Conservation (phyloP, 2,113 vertebrate species). For the Cyprinodon tularosa region DNA sequence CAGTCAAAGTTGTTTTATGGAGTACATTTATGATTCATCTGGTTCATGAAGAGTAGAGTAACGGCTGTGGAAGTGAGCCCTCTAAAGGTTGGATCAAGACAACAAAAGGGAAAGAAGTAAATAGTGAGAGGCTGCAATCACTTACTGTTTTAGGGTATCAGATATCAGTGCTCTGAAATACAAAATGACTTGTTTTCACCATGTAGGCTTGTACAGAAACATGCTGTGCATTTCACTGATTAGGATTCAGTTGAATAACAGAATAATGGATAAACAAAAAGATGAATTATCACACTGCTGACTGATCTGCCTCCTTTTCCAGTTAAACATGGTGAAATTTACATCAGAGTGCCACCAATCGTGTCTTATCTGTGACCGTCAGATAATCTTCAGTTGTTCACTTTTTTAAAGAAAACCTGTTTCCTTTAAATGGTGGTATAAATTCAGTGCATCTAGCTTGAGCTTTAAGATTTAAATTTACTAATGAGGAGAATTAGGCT, state of each 20-base stretch:
- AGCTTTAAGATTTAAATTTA: background rate
- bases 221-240: background rate
- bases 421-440: background rate
- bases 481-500: background rate
- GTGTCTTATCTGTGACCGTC: background rate
- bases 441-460: background rate
- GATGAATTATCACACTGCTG: background rate
- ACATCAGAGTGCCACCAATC: background rate
- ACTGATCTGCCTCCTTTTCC: background rate
- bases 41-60: constrained; percentile 1
- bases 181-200: background rate
- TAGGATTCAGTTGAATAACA: background rate
- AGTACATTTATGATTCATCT: constrained; percentile 30
- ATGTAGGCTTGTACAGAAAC: background rate
- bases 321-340: background rate
- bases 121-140: background rate
- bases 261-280: background rate
- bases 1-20: constrained; percentile 34
- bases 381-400: background rate
- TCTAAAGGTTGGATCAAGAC: constrained; percentile 47
- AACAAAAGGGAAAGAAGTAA: constrained; percentile 25
- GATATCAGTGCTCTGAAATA: background rate
- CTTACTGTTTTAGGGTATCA: background rate
- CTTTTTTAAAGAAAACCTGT: background rate
- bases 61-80: constrained; percentile 54